phyloP scores from a whole-genome alignment of 2,113 vertebrate species.

The Lophotis ruficrista region DNA sequence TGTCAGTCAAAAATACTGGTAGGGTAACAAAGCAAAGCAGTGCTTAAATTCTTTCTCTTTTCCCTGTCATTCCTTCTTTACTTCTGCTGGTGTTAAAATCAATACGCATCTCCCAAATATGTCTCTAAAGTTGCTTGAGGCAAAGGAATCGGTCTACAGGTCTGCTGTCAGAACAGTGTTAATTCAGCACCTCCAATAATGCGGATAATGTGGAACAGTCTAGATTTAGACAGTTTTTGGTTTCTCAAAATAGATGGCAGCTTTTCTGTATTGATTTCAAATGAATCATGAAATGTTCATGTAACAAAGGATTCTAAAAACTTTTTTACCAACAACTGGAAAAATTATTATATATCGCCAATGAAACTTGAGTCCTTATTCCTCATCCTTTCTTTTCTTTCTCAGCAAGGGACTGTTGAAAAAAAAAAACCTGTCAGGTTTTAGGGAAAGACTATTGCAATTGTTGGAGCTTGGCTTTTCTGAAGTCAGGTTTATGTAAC shows the following conservation, averaged over 20 bases:
- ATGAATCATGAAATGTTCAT: background rate
- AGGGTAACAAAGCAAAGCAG: background rate
- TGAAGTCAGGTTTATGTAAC: slow-evolving; percentile 11
- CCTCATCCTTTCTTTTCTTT: background rate
- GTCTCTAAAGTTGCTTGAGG: slow-evolving; percentile 2
- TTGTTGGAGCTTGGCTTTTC: background rate
- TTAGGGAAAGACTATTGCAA: background rate
- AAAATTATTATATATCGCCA: background rate
- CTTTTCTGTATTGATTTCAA: slow-evolving; percentile 2
- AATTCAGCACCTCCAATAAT: slow-evolving; percentile 33
- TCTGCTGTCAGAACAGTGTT: slow-evolving; percentile 24
- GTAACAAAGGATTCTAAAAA: background rate
- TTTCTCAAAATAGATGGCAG: background rate
- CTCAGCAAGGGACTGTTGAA: background rate
- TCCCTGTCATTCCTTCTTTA: background rate
- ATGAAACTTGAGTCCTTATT: background rate
- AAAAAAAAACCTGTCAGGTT: background rate
- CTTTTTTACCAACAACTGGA: background rate
- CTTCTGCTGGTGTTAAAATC: slow-evolving; percentile 8
- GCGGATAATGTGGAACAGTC: background rate
- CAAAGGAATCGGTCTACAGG: background rate
- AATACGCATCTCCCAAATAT: background rate
- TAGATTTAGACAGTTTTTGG: background rate
- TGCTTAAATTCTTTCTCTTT: background rate
- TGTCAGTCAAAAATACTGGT: background rate